phyloP scores from a whole-genome alignment of 1,140 invertebrate genomes.

The Akabosia matsudoensis region DNA sequence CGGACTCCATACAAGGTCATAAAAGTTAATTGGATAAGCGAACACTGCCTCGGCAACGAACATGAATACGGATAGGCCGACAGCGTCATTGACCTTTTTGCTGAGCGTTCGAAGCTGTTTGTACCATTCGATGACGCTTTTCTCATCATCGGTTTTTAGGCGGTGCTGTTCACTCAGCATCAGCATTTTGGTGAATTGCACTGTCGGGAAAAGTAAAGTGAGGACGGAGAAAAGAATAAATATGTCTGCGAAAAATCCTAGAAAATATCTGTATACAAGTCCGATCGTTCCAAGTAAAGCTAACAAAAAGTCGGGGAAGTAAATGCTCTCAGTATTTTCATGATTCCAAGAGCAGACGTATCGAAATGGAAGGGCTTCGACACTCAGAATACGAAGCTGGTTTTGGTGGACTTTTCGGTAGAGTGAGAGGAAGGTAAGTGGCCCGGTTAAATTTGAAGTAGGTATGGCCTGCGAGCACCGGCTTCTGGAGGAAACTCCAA shows the following conservation, averaged over 20 bases:
- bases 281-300: not conserved
- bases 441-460: too few species aligned
- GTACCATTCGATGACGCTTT: not conserved
- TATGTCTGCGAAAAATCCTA: not conserved
- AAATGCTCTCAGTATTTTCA: not conserved
- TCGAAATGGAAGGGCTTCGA: not conserved
- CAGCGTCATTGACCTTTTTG: not conserved
- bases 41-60: not conserved
- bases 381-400: too few species aligned
- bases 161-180: too few species aligned
- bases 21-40: not conserved
- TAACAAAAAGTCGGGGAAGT: not conserved
- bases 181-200: not conserved
- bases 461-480: too few species aligned
- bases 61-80: not conserved
- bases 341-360: not conserved
- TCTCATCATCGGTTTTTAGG: not conserved
- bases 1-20: not conserved
- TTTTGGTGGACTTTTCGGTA: too few species aligned
- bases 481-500: too few species aligned
- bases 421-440: too few species aligned
- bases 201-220: not conserved
- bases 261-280: not conserved
- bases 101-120: not conserved
- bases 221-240: not conserved